Conservation (phyloP, 2,888 invertebrate species). For the Maniola hyperantus region DNA sequence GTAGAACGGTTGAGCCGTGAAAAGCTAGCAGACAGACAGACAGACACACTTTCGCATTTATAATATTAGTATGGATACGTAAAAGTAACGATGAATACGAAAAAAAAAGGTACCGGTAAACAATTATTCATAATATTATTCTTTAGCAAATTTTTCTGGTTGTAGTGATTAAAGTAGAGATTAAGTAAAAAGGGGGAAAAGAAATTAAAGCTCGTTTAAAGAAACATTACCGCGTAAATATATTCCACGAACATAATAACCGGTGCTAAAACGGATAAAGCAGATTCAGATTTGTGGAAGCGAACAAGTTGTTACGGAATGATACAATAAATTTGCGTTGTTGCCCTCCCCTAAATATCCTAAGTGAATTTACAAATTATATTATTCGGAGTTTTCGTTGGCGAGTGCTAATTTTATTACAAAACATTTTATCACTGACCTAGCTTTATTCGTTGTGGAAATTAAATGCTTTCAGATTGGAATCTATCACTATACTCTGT, state of each 20-base stretch:
- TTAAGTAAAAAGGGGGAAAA: no score
- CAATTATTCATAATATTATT: no score
- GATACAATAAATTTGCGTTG: slow-evolving; percentile 22
- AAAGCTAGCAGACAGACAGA: no score
- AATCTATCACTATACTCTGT: no score
- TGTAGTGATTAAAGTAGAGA: not conserved
- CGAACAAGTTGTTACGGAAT: slow-evolving; percentile 14
- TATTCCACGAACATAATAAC: not conserved
- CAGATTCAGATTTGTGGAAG: slow-evolving; percentile 17
- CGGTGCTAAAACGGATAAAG: slow-evolving; percentile 8
- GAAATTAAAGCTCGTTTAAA: not conserved
- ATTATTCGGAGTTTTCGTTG: slow-evolving; percentile 15
- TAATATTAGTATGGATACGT: no score
- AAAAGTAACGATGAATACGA: no score
- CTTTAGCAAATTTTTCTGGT: not conserved
- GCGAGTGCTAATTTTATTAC: slow-evolving; percentile 14
- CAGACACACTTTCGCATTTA: no score
- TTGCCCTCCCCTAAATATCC: slow-evolving; percentile 24
- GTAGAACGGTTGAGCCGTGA: no score
- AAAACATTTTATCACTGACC: slow-evolving; percentile 1
- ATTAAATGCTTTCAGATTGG: not conserved
- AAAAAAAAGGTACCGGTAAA: no score
- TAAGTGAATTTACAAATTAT: slow-evolving; percentile 22
- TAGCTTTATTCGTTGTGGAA: slow-evolving; percentile 1
- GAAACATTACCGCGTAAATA: not conserved